Percentiles rank a stretch among this genome's conserved stretches.
phyloP scores from a whole-genome alignment of 2,113 vertebrate genomes.

The Phyllostomus hastatus region DNA sequence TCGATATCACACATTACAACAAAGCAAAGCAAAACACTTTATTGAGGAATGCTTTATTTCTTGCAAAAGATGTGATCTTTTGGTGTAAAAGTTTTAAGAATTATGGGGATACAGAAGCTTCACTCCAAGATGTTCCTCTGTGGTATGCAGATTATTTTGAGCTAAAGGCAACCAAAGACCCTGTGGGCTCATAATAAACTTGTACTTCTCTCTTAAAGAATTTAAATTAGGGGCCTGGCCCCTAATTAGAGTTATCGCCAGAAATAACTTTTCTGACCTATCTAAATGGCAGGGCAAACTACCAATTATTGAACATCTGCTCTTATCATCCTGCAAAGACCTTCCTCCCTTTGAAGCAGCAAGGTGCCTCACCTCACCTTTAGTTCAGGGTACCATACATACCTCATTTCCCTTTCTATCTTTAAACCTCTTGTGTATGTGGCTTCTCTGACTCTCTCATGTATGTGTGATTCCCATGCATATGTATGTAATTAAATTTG shows the following conservation, averaged over 20 bases:
- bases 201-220: not conserved
- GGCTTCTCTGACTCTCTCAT: not conserved
- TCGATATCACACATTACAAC: not conserved
- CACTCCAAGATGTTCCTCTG: not conserved
- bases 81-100: not conserved
- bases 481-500: not conserved
- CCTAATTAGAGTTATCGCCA: not conserved
- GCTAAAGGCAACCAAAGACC: not conserved
- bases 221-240: not conserved
- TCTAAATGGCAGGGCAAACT: not conserved
- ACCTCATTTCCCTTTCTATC: not conserved
- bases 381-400: not conserved
- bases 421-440: not conserved
- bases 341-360: not conserved
- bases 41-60: not conserved
- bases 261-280: not conserved
- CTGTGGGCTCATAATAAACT: not conserved
- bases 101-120: not conserved
- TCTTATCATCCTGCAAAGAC: not conserved
- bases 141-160: not conserved
- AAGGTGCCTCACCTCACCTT: not conserved
- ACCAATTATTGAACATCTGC: not conserved
- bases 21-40: not conserved
- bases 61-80: not conserved
- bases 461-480: not conserved